Conservation (phyloP, 2,888 invertebrate species). For the Cancer borealis region DNA sequence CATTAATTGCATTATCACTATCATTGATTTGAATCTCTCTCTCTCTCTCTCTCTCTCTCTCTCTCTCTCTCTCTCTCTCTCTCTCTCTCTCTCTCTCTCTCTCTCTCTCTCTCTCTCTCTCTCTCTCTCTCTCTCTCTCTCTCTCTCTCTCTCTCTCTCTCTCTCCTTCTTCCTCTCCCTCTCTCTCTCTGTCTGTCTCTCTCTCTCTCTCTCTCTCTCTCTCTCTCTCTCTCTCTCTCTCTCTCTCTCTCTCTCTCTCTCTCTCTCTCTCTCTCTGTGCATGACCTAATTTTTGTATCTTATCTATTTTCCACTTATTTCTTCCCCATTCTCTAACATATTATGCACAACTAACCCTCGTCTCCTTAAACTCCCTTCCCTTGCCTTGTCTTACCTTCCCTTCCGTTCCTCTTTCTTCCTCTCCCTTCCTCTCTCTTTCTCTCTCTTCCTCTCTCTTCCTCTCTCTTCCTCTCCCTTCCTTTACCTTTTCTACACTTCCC, state of each 20-base stretch:
- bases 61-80: too few relatives aligned
- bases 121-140: too few relatives aligned
- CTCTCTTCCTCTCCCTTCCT: background rate
- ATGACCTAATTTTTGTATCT: background rate
- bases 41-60: too few relatives aligned
- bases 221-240: too few relatives aligned
- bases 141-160: background rate
- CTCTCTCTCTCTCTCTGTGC: conserved; percentile 24
- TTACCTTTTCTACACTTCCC: background rate
- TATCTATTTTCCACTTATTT: background rate
- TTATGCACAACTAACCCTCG: background rate
- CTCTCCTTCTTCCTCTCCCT: background rate
- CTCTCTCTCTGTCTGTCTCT: conserved; percentile 3
- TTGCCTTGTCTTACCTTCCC: too few relatives aligned
- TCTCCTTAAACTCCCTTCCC: background rate
- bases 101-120: too few relatives aligned
- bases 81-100: too few relatives aligned
- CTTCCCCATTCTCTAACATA: background rate
- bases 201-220: conserved; percentile 20
- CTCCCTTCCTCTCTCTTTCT: background rate
- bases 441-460: background rate
- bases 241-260: background rate
- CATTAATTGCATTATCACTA: too few relatives aligned
- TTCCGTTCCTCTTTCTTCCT: background rate
- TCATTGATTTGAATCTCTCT: too few relatives aligned